Percentiles rank a stretch among this genome's conserved stretches.
These are phyloP conservation scores for Alectura lathami DNA, from an alignment of 2,113 vertebrate genomes.

Conservation along the genomic window DNA sequence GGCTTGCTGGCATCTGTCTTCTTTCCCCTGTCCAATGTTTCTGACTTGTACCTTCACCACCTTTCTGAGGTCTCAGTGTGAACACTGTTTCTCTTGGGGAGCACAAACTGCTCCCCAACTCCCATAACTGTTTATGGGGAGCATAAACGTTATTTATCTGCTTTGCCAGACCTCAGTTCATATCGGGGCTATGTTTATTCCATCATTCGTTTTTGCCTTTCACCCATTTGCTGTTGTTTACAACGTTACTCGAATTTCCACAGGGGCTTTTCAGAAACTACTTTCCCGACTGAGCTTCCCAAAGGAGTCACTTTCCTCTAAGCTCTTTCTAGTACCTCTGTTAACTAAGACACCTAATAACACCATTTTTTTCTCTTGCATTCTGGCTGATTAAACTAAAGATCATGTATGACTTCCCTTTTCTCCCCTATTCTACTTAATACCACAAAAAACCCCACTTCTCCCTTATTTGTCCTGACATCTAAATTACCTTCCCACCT, in stretches of 20 bases:
- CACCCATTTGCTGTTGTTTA: not conserved
- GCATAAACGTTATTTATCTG: not conserved
- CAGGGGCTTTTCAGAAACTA: not conserved
- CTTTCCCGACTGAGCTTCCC: not conserved
- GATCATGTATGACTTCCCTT: constrained; percentile 39
- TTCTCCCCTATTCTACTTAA: not conserved
- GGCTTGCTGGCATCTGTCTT: not conserved
- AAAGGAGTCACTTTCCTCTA: constrained; percentile 21
- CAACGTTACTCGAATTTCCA: constrained; percentile 39
- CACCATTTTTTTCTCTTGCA: not conserved
- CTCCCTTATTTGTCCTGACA: constrained; percentile 44
- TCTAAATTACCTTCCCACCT: constrained; percentile 43
- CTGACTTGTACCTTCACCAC: not conserved
- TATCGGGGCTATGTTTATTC: not conserved
- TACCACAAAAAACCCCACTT: not conserved
- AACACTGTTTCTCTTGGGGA: not conserved
- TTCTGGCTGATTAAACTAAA: constrained; percentile 29
- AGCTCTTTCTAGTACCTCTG: not conserved
- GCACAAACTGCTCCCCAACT: no score
- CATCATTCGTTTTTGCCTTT: not conserved
- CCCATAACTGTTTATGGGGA: no score
- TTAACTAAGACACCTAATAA: constrained; percentile 38
- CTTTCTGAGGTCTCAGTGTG: not conserved
- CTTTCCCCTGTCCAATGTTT: not conserved
- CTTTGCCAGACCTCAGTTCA: not conserved